Base-by-base conservation (phyloP, 2,113 vertebrate species). In the Halichoeres trimaculatus region DNA sequence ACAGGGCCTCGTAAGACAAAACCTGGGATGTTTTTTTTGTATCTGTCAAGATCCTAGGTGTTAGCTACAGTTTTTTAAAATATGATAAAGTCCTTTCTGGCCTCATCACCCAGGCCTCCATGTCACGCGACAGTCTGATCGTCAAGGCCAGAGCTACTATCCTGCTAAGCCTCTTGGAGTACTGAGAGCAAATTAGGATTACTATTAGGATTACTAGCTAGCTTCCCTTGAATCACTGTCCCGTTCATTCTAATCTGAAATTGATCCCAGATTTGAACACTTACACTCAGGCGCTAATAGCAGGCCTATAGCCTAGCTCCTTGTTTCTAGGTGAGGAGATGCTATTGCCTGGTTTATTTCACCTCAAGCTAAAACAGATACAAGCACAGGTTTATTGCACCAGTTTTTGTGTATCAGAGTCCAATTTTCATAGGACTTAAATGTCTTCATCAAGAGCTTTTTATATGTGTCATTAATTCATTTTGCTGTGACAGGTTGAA, bases 191-290 rank as follows among this genome's bases (percentile, higher is more conserved):
- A 87, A 88, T 84, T 87, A 80, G 75, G 83, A 87, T 85, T 81
- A 87, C 68, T 70, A 78, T 82, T 59, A 45, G 74, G 71, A 90
- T 89, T 86, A 80, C 48, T 50, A 60, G 59, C 22, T 45, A 20
- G 57, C 38, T 79, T 76, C 67, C 80, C 40, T 78, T 78, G 43
- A 86, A 81, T 8, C 47, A 58, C 45, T 60, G 64, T 81, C 66
- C 68, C n/a, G 35, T 53, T 86, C 64, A 23, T 78, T 73, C 56
- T 89, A 85, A 83, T 88, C 84, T 81, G 78, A 81, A 81, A 85
- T 50, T 70, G 75, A 88, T 85, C 70, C 41, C 4, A 70, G 77
- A 86, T 83, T 57, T 76, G 48, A 23, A 7, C 40, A 36, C 61
- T 23, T 56, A 26, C 38, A 48, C 56, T 58, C 54, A 16, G 24